Base-by-base conservation (phyloP, 2,888 invertebrate species). In the Melikaiella ostensackeni region DNA sequence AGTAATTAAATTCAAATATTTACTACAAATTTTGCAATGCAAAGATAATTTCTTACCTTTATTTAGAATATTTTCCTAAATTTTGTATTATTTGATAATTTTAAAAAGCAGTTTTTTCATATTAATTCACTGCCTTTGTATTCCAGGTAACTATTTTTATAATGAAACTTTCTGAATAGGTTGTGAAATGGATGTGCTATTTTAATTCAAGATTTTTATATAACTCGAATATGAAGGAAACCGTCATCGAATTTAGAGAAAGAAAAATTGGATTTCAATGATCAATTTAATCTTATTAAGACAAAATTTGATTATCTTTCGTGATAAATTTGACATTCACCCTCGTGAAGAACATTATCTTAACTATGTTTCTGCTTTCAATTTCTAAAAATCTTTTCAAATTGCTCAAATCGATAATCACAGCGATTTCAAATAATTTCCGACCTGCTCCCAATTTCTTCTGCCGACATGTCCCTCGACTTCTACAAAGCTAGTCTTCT, bases 1-100 rank as follows among this genome's bases (percentile, higher is more conserved):
- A 35, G 5, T 63, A 63, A 63, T 63, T 63, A 63, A 63, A 63
- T 63, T 38, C 21, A 9, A 63, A 33, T 63, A 63, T 38, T 38
- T 35, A 61, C 27, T 33, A 61, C 19, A 61, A 55, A 55, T 8
- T n/a, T 21, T 21, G 16, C 21, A 7, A 61, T 61, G 16, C 30
- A 21, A 21, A 35, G 3, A 21, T 13, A 8, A n/a, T 35, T 63
- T 21, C 11, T 59, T 59, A 13, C 24, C 59, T 59, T 59, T 21
- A 55, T 27, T 59, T 16, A 59, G 21, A 59, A 59, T 13, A 13
- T 6, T 21, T 59, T 59, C 59, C 55, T 9, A 27, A 59, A 27
- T 16, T 59, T 59, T 24, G 13, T 5, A 13, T 13, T 13, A 57
- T 8, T 24, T 24, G 24, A 11, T 50, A 7, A n/a, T 19, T 46